Conservation (phyloP, 2,888 invertebrate species). For the Nephrocerus scutellatus region DNA sequence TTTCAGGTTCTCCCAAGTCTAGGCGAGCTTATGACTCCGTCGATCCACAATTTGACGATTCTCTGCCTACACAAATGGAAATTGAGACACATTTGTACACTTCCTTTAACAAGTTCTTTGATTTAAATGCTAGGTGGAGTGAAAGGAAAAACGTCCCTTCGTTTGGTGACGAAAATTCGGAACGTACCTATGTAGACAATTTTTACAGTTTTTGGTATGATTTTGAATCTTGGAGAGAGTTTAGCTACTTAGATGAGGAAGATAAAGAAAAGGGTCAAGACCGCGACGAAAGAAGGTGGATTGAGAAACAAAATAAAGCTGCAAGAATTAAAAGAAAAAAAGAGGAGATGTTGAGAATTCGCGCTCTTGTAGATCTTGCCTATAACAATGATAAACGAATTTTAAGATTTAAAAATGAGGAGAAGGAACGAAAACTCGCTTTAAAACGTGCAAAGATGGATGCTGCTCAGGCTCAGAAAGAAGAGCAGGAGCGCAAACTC, state of each 20-base stretch:
- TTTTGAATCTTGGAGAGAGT: constrained; percentile 98
- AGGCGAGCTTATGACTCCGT: constrained; percentile 93
- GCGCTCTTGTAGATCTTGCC: constrained; percentile 86
- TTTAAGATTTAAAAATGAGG: constrained; percentile 84
- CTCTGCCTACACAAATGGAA: constrained; percentile 67
- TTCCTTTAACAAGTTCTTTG: constrained; percentile 61
- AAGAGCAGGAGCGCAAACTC: constrained; percentile 72
- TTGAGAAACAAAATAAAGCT: constrained; percentile 95
- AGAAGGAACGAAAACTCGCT: constrained; percentile 82
- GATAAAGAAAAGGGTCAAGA: constrained; percentile 97
- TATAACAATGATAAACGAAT: constrained; percentile 93
- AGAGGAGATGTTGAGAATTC: constrained; percentile 90
- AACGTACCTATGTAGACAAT: constrained; percentile 77
- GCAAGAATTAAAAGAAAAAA: constrained; percentile 90
- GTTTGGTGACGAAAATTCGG: constrained; percentile 66
- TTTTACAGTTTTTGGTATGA: constrained; percentile 99
- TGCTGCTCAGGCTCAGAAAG: constrained; percentile 72
- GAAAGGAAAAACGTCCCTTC: constrained; percentile 77
- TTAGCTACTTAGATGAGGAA: constrained; percentile 96
- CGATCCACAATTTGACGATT: constrained; percentile 89
- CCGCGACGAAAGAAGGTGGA: constrained; percentile 93
- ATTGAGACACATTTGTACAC: constrained; percentile 75
- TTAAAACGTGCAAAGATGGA: constrained; percentile 82
- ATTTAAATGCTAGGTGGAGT: constrained; percentile 84
- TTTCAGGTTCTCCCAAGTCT: constrained; percentile 64